phyloP scores from a whole-genome alignment of 1,140 invertebrate genomes.

The Polypedilum vanderplanki region DNA sequence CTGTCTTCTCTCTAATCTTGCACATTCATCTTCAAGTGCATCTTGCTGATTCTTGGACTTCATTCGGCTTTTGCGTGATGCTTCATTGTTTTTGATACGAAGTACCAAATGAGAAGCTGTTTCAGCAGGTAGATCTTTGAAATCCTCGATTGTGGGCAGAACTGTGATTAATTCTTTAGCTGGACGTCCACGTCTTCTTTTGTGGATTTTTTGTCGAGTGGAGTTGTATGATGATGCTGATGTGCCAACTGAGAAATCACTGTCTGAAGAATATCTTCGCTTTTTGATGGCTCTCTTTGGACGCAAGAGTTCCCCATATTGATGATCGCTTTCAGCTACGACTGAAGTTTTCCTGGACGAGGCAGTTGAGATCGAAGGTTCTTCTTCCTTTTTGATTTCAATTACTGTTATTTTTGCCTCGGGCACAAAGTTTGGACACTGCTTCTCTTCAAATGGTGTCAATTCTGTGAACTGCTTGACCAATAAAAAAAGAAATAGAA shows the following conservation, averaged over 20 bases:
- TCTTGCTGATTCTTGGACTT: background rate
- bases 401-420: background rate
- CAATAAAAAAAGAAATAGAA: background rate
- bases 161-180: background rate
- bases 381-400: background rate
- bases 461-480: background rate
- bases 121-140: background rate
- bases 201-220: background rate
- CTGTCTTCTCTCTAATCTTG: background rate
- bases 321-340: background rate
- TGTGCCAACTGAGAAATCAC: conserved; percentile 6
- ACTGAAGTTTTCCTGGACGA: background rate
- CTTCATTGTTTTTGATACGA: conserved; percentile 1
- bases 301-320: background rate
- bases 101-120: background rate
- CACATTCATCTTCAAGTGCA: background rate
- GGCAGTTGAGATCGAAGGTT: background rate
- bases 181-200: background rate
- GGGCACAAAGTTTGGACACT: background rate
- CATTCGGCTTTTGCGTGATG: conserved; percentile 8
- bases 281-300: background rate
- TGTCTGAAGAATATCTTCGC: background rate
- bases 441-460: conserved; percentile 13
- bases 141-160: background rate
- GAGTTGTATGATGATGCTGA: conserved; percentile 21